These are phyloP conservation scores for Hemiscyllium ocellatum DNA, from an alignment of 2,113 vertebrate genomes.

Conservation along the genomic window DNA sequence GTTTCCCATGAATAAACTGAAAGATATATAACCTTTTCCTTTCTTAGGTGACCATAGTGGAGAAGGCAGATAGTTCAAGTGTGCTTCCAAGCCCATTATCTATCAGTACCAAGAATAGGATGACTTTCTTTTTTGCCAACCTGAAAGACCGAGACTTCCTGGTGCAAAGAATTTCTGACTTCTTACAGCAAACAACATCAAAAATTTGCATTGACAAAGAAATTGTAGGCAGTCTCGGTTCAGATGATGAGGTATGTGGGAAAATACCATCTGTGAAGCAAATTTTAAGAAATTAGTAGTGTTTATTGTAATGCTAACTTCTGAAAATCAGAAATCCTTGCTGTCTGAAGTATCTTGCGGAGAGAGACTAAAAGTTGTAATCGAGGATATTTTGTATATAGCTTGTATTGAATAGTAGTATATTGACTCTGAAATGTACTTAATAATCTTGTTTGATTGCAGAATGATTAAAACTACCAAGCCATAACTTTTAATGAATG, in stretches of 20 bases:
- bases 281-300: not conserved
- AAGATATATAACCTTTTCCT: constrained; percentile 38
- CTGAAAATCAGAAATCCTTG: not conserved
- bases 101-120: constrained; percentile 96
- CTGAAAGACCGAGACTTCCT: constrained; percentile 93
- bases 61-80: constrained; percentile 94
- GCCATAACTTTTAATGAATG: not conserved
- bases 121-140: constrained; percentile 97
- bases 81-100: constrained; percentile 90
- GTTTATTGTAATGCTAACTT: not conserved
- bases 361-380: not conserved
- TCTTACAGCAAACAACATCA: constrained; percentile 89
- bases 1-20: not conserved
- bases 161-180: constrained; percentile 94
- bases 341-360: not conserved
- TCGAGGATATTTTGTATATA: not conserved
- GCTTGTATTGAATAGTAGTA: not conserved
- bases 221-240: constrained; percentile 78
- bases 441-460: not conserved
- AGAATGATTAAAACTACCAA: not conserved
- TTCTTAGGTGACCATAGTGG: constrained; percentile 88
- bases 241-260: constrained; percentile 79
- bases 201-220: constrained; percentile 83
- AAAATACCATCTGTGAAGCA: constrained; percentile 30
- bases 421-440: not conserved